Percentiles rank a stretch among this genome's conserved stretches.
Conservation (phyloP, 2,888 invertebrate species). For the Nebria brevicollis region DNA sequence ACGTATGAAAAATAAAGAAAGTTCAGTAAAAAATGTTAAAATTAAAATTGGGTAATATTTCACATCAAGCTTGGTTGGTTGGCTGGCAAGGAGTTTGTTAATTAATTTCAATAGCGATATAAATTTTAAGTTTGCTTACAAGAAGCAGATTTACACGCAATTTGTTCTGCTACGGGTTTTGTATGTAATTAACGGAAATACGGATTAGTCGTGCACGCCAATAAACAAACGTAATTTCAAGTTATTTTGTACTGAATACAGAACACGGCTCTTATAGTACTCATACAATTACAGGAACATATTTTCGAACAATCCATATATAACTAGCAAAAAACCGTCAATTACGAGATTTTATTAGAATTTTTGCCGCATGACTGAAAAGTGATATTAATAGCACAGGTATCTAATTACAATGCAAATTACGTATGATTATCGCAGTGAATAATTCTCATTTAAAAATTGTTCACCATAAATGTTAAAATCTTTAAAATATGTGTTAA, state of each 20-base stretch:
- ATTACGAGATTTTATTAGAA: too few species aligned
- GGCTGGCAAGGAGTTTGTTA: constrained; percentile 50
- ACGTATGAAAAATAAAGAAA: neutral
- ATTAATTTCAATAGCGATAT: constrained; percentile 54
- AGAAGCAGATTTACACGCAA: constrained; percentile 54
- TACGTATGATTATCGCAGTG: too few species aligned
- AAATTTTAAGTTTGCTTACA: constrained; percentile 53
- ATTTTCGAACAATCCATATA: neutral
- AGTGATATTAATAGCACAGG: too few species aligned
- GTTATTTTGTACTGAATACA: constrained; percentile 9
- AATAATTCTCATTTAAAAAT: too few species aligned
- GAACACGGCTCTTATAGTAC: neutral
- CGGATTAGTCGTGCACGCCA: constrained; percentile 30
- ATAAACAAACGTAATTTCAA: constrained; percentile 34
- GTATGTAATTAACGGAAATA: constrained; percentile 51
- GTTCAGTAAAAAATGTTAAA: constrained; percentile 28
- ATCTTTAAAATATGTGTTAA: too few species aligned
- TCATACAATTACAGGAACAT: neutral
- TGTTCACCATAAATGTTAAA: too few species aligned
- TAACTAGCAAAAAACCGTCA: too few species aligned
- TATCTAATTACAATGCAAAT: too few species aligned
- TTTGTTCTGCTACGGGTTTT: constrained; percentile 52
- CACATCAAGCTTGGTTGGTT: constrained; percentile 39
- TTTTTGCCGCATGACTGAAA: too few species aligned
- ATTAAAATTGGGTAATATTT: constrained; percentile 41